Conservation (phyloP, 2,797 vertebrate species). For the Esox lucius region DNA sequence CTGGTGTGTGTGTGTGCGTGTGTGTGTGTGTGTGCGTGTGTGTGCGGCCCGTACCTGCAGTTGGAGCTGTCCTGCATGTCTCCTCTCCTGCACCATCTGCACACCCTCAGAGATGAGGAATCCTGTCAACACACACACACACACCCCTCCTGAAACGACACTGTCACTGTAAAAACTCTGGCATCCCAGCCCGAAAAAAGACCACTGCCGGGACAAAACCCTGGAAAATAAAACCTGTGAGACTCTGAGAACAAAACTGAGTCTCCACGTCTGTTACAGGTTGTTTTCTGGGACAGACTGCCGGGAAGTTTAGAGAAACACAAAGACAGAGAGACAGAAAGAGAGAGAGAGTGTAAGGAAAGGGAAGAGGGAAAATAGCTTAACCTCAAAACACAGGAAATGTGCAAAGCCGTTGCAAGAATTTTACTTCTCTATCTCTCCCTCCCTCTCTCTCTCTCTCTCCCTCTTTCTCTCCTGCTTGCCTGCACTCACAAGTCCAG, state of each 20-base stretch:
- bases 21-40: background rate
- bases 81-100: constrained; percentile 51
- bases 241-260: constrained; percentile 20
- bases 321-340: constrained; percentile 39
- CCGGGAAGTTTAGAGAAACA: constrained; percentile 29
- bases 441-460: constrained; percentile 17
- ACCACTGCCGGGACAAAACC: constrained; percentile 35
- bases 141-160: constrained; percentile 20
- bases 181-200: constrained; percentile 38
- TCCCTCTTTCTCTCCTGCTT: constrained; percentile 43
- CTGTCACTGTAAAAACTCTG: constrained; percentile 29
- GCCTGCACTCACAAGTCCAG: constrained; percentile 73
- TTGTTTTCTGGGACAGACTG: constrained; percentile 51
- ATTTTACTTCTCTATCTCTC: constrained; percentile 40
- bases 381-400: constrained; percentile 78
- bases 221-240: constrained; percentile 27
- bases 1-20: background rate
- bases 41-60: constrained; percentile 62
- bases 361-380: constrained; percentile 34
- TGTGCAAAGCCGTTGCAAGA: constrained; percentile 69
- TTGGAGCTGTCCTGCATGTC: constrained; percentile 46
- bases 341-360: constrained; percentile 33
- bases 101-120: constrained; percentile 47
- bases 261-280: constrained; percentile 23
- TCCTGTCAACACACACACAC: constrained; percentile 44